These are phyloP conservation scores for Polyergus mexicanus DNA, from an alignment of 1,140 invertebrate genomes.

Conservation along the genomic window DNA sequence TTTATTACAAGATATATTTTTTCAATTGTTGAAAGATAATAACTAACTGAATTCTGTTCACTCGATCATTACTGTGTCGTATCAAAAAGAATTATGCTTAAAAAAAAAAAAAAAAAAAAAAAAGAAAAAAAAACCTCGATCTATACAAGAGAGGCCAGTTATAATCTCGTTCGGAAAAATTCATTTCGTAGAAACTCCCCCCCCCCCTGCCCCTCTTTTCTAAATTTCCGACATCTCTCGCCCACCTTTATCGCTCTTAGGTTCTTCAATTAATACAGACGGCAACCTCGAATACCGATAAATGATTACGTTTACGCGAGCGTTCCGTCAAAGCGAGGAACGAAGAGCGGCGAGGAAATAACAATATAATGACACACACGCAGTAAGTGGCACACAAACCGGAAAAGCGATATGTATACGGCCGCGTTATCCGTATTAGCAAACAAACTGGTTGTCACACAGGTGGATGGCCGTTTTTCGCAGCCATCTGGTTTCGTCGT, in stretches of 20 bases:
- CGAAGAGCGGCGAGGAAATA: neutral
- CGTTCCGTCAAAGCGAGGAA: conserved; percentile 11
- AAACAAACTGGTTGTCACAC: conserved; percentile 69
- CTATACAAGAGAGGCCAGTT: neutral
- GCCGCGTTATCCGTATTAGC: conserved; percentile 66
- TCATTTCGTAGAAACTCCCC: neutral
- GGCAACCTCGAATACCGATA: conserved; percentile 15
- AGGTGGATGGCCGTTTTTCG: conserved; percentile 56
- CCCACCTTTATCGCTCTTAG: conserved; percentile 26
- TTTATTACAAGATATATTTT: neutral
- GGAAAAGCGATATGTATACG: conserved; percentile 56
- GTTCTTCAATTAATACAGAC: conserved; percentile 19
- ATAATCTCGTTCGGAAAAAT: neutral
- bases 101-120: neutral
- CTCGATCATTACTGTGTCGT: too few relatives aligned
- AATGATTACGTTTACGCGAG: conserved; percentile 2
- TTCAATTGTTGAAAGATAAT: neutral
- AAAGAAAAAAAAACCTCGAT: too few relatives aligned
- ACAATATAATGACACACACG: neutral
- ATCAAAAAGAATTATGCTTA: too few relatives aligned
- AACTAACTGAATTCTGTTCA: too few relatives aligned
- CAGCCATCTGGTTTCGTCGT: conserved; percentile 68
- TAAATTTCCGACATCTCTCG: conserved; percentile 22
- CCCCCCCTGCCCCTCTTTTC: neutral
- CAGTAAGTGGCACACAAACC: neutral